Evolutionary conservation across 2,113 vertebrate genomes (phyloP).

Genomic region (Callopanchax toddi): DNA sequence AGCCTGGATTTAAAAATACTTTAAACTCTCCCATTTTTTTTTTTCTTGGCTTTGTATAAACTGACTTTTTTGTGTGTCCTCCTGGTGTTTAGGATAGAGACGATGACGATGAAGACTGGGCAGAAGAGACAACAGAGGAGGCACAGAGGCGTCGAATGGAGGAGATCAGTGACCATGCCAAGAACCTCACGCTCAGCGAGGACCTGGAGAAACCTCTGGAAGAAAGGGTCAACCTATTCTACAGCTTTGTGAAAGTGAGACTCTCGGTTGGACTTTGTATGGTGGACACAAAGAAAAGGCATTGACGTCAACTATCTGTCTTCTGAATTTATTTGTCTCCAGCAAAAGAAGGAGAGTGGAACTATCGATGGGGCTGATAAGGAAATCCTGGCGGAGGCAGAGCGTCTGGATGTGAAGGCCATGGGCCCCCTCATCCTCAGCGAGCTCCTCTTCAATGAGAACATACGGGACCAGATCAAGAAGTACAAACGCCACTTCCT

Average conservation of each 20-base stretch:
- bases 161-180: constrained; percentile 96
- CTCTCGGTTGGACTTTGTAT: background rate
- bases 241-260: constrained; percentile 95
- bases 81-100: constrained; percentile 83
- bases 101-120: constrained; percentile 96
- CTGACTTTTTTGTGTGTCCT: background rate
- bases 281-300: no score
- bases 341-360: constrained; percentile 95
- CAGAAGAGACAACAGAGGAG: constrained; percentile 96
- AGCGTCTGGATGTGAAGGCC: constrained; percentile 95
- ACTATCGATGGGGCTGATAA: constrained; percentile 91
- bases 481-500: constrained; percentile 97
- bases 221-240: constrained; percentile 95
- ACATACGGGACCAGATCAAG: constrained; percentile 96
- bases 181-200: constrained; percentile 94
- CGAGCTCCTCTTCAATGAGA: constrained; percentile 94
- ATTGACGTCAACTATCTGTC: background rate
- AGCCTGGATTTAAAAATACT: no score
- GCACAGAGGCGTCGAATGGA: constrained; percentile 95
- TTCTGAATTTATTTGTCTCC: background rate
- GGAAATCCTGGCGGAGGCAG: constrained; percentile 95
- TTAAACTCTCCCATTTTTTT: no score
- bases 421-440: constrained; percentile 97
- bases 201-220: constrained; percentile 93
- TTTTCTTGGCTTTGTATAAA: background rate